Evolutionary conservation across 2,888 invertebrate genomes (phyloP).

Genomic region (Itoplectis maculator): DNA sequence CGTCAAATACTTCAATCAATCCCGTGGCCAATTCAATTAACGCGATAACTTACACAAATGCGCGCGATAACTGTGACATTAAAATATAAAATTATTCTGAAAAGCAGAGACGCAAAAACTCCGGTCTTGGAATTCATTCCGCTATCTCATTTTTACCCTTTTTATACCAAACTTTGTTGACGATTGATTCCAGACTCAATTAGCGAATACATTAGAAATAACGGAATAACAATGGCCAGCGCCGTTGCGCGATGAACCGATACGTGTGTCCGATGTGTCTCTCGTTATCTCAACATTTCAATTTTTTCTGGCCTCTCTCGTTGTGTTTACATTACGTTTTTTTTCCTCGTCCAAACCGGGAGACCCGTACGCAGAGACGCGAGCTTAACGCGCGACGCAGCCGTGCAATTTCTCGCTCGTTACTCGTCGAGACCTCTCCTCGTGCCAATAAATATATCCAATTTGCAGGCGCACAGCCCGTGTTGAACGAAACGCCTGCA

Average conservation of each 20-base stretch:
- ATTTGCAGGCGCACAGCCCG: constrained; percentile 59
- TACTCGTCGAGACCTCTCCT: constrained; percentile 29
- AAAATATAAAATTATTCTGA: constrained; percentile 39
- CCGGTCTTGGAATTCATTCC: not conserved
- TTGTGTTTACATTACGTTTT: not conserved
- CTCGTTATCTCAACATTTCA: constrained; percentile 3
- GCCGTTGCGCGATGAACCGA: too few relatives aligned
- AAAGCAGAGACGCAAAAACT: not conserved
- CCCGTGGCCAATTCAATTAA: constrained; percentile 42
- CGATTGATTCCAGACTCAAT: not conserved
- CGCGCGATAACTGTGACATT: constrained; percentile 24
- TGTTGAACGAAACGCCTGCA: constrained; percentile 12
- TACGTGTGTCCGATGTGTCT: not conserved
- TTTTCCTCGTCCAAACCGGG: not conserved
- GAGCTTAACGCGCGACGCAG: not conserved
- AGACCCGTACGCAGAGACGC: not conserved
- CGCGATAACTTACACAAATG: constrained; percentile 16
- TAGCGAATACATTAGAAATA: too few relatives aligned
- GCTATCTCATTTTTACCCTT: not conserved
- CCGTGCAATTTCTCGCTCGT: constrained; percentile 38
- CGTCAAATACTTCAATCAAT: constrained; percentile 49
- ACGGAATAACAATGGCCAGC: too few relatives aligned
- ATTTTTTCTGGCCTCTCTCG: not conserved
- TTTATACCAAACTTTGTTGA: not conserved
- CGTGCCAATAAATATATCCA: constrained; percentile 66